A percentile compares a stretch with the other conserved stretches of the same genome.
phyloP scores from a whole-genome alignment of 1,140 invertebrate genomes.

The Trachymyrmex septentrionalis region DNA sequence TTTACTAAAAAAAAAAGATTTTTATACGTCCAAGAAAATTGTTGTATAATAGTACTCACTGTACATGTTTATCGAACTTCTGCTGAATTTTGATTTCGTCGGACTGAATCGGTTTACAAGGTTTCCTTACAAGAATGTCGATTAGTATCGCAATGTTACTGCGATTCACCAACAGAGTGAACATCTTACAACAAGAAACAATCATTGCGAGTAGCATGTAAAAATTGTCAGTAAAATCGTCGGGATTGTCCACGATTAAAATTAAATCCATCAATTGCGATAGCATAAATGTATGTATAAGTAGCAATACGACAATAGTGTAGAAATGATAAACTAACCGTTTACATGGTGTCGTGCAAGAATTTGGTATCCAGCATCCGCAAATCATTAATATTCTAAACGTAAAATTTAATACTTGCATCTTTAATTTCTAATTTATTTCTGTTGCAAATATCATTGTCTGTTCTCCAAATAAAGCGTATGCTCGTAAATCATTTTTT shows the following conservation, averaged over 20 bases:
- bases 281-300: conserved; percentile 26
- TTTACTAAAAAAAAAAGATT: too few relatives aligned
- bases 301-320: neutral
- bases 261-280: conserved; percentile 36
- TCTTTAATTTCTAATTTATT: neutral
- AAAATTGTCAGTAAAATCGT: conserved; percentile 67
- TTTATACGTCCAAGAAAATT: too few relatives aligned
- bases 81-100: conserved; percentile 66
- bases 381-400: conserved; percentile 54
- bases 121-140: conserved; percentile 9
- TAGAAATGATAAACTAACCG: conserved; percentile 6
- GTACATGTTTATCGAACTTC: conserved; percentile 57
- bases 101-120: conserved; percentile 44
- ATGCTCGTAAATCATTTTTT: neutral
- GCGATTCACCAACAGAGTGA: conserved; percentile 51
- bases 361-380: conserved; percentile 43
- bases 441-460: neutral
- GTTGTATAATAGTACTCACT: conserved; percentile 39
- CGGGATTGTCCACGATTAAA: conserved; percentile 51
- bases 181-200: conserved; percentile 54
- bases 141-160: conserved; percentile 55
- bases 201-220: conserved; percentile 65
- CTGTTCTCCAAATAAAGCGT: neutral
- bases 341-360: conserved; percentile 31
- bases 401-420: conserved; percentile 46